Conservation (phyloP, 1,140 invertebrate genomes). For the Hestina assimilis region DNA sequence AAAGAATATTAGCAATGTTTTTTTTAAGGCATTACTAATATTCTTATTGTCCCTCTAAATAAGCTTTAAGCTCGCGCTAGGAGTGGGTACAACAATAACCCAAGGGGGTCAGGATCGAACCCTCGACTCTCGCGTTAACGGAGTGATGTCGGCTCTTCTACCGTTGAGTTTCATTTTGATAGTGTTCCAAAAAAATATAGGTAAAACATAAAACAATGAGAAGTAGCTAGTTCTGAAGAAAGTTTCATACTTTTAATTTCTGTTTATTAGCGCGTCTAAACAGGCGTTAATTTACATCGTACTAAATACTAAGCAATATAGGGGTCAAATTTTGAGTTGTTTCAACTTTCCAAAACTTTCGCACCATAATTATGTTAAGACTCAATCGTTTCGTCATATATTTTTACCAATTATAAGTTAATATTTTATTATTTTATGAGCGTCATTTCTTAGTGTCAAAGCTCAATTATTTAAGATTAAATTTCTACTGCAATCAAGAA, state of each 20-base stretch:
- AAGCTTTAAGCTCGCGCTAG: too few relatives aligned
- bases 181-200: too few relatives aligned
- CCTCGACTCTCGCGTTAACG: too few relatives aligned
- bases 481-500: neutral
- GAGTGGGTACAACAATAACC: too few relatives aligned
- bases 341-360: constrained; percentile 36
- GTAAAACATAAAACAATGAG: neutral
- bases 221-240: too few relatives aligned
- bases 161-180: too few relatives aligned
- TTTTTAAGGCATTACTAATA: too few relatives aligned
- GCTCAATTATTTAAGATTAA: neutral
- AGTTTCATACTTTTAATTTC: neutral
- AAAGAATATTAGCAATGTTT: too few relatives aligned
- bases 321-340: constrained; percentile 22
- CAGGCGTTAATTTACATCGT: constrained; percentile 8
- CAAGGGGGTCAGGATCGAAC: too few relatives aligned
- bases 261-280: constrained; percentile 1
- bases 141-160: too few relatives aligned
- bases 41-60: too few relatives aligned
- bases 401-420: constrained; percentile 9
- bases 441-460: neutral
- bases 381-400: constrained; percentile 19
- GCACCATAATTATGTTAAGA: constrained; percentile 23
- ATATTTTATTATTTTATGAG: constrained; percentile 2
- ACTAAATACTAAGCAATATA: constrained; percentile 19